phyloP scores from a whole-genome alignment of 92 coral and sea anemone genomes.

The Ricordea florida region DNA sequence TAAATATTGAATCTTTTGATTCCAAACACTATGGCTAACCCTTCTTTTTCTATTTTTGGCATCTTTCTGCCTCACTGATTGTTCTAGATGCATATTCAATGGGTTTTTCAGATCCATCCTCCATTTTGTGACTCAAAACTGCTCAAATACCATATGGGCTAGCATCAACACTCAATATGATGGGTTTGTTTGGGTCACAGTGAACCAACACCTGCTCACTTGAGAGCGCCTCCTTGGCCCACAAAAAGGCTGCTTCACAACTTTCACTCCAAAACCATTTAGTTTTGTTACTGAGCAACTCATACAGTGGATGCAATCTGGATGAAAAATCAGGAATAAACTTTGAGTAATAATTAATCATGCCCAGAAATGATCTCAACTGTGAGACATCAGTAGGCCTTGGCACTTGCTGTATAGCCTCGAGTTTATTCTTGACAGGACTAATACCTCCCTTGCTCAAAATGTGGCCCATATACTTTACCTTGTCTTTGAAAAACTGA shows the following conservation, averaged over 20 bases:
- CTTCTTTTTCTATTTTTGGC: too few species aligned
- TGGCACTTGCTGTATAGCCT: conserved; percentile 14
- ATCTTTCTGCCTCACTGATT: too few species aligned
- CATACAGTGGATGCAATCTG: conserved; percentile 46
- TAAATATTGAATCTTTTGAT: too few species aligned
- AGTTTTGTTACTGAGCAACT: conserved; percentile 39
- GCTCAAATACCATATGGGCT: conserved; percentile 30
- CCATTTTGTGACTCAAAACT: too few species aligned
- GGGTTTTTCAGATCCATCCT: too few species aligned
- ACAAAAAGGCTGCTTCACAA: conserved; percentile 33
- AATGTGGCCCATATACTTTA: too few species aligned
- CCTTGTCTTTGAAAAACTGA: too few species aligned
- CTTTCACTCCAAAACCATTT: conserved; percentile 20
- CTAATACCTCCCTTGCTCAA: too few species aligned
- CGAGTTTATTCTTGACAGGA: too few species aligned
- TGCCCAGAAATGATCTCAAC: conserved; percentile 38
- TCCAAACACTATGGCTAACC: too few species aligned
- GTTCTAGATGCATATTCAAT: too few species aligned
- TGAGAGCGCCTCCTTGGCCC: conserved; percentile 25
- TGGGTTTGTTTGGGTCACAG: conserved; percentile 29
- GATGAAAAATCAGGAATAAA: conserved; percentile 38
- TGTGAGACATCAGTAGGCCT: conserved; percentile 43
- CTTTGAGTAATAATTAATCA: conserved; percentile 42
- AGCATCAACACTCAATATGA: conserved; percentile 38
- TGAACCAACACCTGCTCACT: conserved; percentile 48